Percentiles rank a stretch among this genome's conserved stretches.
Evolutionary conservation across 2,797 vertebrate species (phyloP).

Genomic region (Taeniopygia guttata): DNA sequence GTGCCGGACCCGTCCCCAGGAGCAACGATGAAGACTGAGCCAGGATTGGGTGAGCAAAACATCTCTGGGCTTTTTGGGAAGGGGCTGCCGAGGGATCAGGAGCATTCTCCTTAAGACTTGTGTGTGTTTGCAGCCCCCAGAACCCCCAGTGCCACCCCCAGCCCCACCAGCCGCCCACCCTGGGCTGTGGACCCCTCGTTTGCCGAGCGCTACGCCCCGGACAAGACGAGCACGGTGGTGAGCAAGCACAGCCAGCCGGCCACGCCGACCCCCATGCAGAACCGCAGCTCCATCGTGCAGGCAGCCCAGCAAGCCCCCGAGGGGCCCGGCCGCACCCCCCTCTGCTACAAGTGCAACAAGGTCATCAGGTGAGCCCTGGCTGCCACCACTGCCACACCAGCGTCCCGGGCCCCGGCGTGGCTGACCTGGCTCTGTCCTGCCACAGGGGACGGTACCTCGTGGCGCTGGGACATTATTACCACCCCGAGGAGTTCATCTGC

Average conservation of each 20-base stretch:
- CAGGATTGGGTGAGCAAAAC: constrained; percentile 71
- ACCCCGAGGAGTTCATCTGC: constrained; percentile 96
- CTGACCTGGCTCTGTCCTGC: background rate
- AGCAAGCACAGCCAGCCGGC: constrained; percentile 92
- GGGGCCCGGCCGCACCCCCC: constrained; percentile 83
- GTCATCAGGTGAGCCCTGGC: constrained; percentile 87
- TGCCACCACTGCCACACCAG: rapidly evolving
- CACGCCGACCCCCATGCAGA: constrained; percentile 91
- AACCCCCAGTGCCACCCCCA: constrained; percentile 26
- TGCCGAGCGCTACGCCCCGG: constrained; percentile 90
- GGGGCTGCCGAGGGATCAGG: rapidly evolving
- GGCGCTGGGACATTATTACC: constrained; percentile 93
- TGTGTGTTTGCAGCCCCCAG: constrained; percentile 24
- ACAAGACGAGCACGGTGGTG: constrained; percentile 93
- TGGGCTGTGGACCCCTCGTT: constrained; percentile 93
- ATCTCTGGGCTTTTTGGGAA: background rate
- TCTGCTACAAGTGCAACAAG: constrained; percentile 95
- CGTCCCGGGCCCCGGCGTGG: rapidly evolving
- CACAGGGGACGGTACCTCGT: constrained; percentile 93
- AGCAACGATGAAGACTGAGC: constrained; percentile 67
- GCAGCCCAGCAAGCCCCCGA: constrained; percentile 85
- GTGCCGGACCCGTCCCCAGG: constrained; percentile 56
- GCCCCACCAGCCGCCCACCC: constrained; percentile 85
- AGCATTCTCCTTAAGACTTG: background rate
- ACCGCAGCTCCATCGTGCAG: constrained; percentile 95